phyloP scores from a whole-genome alignment of 2,113 vertebrate species.

The Percopsis transmontana region DNA sequence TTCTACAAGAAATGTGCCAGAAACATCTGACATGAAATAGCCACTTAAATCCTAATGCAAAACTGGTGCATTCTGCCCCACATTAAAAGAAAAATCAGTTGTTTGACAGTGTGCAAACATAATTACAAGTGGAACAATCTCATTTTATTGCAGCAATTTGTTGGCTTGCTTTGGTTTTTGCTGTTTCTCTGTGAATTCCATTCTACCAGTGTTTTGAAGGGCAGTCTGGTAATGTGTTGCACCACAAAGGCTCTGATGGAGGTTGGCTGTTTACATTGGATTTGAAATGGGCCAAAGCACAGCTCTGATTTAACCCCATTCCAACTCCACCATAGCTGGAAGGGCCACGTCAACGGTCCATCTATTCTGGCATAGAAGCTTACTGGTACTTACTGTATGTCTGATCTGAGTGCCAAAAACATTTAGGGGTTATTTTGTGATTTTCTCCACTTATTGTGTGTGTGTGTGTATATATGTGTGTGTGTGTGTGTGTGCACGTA shows the following conservation, averaged over 20 bases:
- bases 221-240: slow-evolving; percentile 29
- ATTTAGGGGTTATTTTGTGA: slow-evolving; percentile 34
- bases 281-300: slow-evolving; percentile 42
- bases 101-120: slow-evolving; percentile 26
- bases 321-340: slow-evolving; percentile 28
- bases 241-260: slow-evolving; percentile 18
- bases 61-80: slow-evolving; percentile 39
- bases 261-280: slow-evolving; percentile 44
- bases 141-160: slow-evolving; percentile 25
- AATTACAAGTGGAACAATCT: slow-evolving; percentile 14
- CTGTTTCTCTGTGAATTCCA: slow-evolving; percentile 18
- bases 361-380: slow-evolving; percentile 20
- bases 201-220: slow-evolving; percentile 18
- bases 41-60: slow-evolving; percentile 28
- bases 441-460: slow-evolving; percentile 24
- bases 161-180: slow-evolving; percentile 18
- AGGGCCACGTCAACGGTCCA: slow-evolving; percentile 14
- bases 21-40: slow-evolving; percentile 23
- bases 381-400: slow-evolving; percentile 21
- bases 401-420: slow-evolving; percentile 28
- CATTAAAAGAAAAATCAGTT: slow-evolving; percentile 27
- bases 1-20: slow-evolving; percentile 6
- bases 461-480: slow-evolving; percentile 24
- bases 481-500: slow-evolving; percentile 14
- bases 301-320: slow-evolving; percentile 52